A percentile compares a stretch with the other conserved stretches of the same genome.
Conservation (phyloP, 92 coral and sea anemone species). For the Heliopora coerulea region DNA sequence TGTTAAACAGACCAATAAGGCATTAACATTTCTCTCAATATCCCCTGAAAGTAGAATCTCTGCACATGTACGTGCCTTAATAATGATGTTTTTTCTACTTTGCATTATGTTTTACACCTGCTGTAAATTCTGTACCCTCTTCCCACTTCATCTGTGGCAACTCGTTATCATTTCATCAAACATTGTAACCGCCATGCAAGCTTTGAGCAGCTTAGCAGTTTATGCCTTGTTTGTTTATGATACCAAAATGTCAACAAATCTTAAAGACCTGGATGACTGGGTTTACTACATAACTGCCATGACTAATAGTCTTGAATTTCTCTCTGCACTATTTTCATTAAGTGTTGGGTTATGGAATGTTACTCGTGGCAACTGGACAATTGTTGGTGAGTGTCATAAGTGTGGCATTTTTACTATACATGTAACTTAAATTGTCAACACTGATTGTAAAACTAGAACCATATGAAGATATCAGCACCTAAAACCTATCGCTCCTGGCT, state of each 20-base stretch:
- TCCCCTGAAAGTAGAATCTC: slow-evolving; percentile 58
- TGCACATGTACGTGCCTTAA: slow-evolving; percentile 63
- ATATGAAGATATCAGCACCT: too few species aligned
- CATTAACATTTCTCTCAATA: slow-evolving; percentile 71
- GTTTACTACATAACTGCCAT: slow-evolving; percentile 86
- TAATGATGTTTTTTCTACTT: slow-evolving; percentile 59
- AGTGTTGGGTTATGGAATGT: slow-evolving; percentile 81
- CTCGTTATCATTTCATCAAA: slow-evolving; percentile 85
- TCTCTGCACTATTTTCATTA: slow-evolving; percentile 77
- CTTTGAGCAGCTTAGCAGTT: slow-evolving; percentile 66
- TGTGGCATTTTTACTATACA: too few species aligned
- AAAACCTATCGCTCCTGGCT: too few species aligned
- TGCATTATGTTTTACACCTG: slow-evolving; percentile 65
- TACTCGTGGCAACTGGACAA: slow-evolving; percentile 78
- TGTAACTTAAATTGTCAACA: too few species aligned
- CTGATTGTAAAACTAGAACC: too few species aligned
- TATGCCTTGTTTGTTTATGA: slow-evolving; percentile 77
- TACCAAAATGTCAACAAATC: slow-evolving; percentile 57
- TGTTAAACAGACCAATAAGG: slow-evolving; percentile 74
- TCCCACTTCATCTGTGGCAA: slow-evolving; percentile 80
- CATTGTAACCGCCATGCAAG: slow-evolving; percentile 78
- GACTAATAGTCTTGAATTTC: slow-evolving; percentile 83
- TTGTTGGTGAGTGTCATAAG: slow-evolving; percentile 72
- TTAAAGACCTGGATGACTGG: slow-evolving; percentile 86
- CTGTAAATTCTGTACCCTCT: slow-evolving; percentile 64